Evolutionary conservation across 1,140 invertebrate genomes (phyloP).

Genomic region (Lordiphosa mommai): DNA sequence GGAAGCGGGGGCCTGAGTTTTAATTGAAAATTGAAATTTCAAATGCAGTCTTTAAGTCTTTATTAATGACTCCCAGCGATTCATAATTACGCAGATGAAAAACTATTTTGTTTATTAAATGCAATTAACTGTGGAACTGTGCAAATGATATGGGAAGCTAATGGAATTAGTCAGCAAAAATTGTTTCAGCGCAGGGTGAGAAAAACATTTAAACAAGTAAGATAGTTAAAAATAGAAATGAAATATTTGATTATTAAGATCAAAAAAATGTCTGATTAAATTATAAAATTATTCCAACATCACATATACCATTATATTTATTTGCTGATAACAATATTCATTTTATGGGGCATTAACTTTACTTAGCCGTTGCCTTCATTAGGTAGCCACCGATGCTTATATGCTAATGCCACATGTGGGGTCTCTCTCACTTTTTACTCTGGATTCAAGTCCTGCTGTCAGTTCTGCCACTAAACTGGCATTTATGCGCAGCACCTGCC

Average conservation of each 20-base stretch:
- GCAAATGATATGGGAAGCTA: neutral
- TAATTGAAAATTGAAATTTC: slow-evolving; percentile 64
- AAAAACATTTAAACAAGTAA: neutral
- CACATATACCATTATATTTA: neutral
- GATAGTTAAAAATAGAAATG: neutral
- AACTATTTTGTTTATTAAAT: slow-evolving; percentile 49
- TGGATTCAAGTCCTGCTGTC: slow-evolving; percentile 41
- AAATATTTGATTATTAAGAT: neutral
- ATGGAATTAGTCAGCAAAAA: neutral
- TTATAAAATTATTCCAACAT: too few relatives aligned
- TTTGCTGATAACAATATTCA: slow-evolving; percentile 1
- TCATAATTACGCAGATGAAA: slow-evolving; percentile 60
- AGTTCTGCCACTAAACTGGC: slow-evolving; percentile 56
- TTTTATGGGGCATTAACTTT: slow-evolving; percentile 9
- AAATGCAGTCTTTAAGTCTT: slow-evolving; percentile 60
- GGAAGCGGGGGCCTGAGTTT: slow-evolving; percentile 31
- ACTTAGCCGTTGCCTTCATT: slow-evolving; percentile 54
- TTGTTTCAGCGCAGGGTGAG: neutral
- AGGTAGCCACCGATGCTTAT: slow-evolving; percentile 48
- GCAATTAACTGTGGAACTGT: slow-evolving; percentile 20
- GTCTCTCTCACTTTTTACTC: slow-evolving; percentile 20
- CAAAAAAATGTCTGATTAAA: too few relatives aligned
- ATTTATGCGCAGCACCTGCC: slow-evolving; percentile 66
- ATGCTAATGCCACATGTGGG: slow-evolving; percentile 68
- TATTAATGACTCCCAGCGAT: slow-evolving; percentile 57